A percentile compares a stretch with the other conserved stretches of the same genome.
These are phyloP conservation scores for Haemorhous mexicanus DNA, from an alignment of 2,113 vertebrate genomes.

Conservation along the genomic window DNA sequence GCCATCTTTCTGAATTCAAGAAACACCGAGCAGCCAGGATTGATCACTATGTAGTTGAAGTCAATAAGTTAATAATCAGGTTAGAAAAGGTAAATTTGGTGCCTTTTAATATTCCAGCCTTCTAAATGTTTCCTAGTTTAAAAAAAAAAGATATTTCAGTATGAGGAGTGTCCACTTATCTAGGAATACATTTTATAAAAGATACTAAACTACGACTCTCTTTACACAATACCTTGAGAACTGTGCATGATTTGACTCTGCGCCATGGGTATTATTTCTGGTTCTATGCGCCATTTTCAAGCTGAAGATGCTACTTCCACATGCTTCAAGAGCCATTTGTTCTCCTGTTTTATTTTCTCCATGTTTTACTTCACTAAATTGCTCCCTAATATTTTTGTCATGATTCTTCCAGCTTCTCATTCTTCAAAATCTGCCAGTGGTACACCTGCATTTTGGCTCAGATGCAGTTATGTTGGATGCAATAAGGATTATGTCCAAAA, in stretches of 20 bases:
- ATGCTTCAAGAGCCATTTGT: neutral
- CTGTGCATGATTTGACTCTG: neutral
- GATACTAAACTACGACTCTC: neutral
- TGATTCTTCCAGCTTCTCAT: neutral
- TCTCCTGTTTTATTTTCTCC: neutral
- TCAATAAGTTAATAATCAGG: slow-evolving; percentile 97
- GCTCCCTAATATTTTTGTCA: neutral
- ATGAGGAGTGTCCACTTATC: neutral
- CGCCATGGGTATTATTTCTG: neutral
- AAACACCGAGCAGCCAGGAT: slow-evolving; percentile 93
- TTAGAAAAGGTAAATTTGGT: slow-evolving; percentile 88
- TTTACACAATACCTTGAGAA: neutral
- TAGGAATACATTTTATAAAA: neutral
- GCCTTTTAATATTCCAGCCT: neutral
- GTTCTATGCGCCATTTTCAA: neutral
- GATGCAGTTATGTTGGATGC: neutral
- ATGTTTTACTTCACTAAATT: neutral
- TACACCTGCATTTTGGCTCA: neutral
- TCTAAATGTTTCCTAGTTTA: neutral
- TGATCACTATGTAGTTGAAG: slow-evolving; percentile 96
- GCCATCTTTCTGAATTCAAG: slow-evolving; percentile 91
- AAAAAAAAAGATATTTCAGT: neutral
- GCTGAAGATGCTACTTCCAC: neutral
- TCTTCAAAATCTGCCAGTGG: neutral
- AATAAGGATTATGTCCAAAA: neutral